Evolutionary conservation across 2,113 vertebrate genomes (phyloP), one percentile per base, ranked within the genome.

Genomic region (Leucopsar rothschildi): DNA sequence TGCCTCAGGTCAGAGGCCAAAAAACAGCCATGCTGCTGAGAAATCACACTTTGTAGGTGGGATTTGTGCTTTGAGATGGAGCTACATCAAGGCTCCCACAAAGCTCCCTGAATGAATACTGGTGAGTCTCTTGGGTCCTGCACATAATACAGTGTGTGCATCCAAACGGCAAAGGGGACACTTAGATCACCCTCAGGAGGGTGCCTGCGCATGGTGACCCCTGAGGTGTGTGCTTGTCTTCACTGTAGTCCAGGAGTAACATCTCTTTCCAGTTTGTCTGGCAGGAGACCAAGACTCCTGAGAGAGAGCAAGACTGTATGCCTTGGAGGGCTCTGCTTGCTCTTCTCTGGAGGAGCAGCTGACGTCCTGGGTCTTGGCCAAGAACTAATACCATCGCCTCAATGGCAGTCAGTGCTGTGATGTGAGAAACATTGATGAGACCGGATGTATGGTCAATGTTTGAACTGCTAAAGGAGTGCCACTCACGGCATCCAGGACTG

Each of bases 271-370:
- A 75, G 80, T 70, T 82, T 55, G 42, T 73, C 89, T 91, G 93
- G 68, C 76, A 76, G 57, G 50, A 85, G 72, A 39, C 45, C 40
- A 53, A 57, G 66, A 15, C 63, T 79, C 53, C 39, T 0, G 5
- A 57, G 75, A 50, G 86, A 23, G 28, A 75, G 75, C 64, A 59
- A n/a, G 82, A 40, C 91, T 87, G 24, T 63, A 63, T 91, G 90
- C 87, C 91, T 86, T n/a, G 23, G 49, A 95, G 91, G 80, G 44
- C 77, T 91, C 72, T 84, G 89, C 88, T 60, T 89, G 72, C 76
- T 86, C 64, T 56, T 49, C 76, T 90, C 72, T 69, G 83, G 66
- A 79, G 81, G 29, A 91, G 81, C 91, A 96, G 88, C 66, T 96
- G 92, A 81, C 0, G 0, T 53, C 56, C 90, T 92, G 95, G 92